Percentiles rank a stretch among this genome's conserved stretches.
phyloP scores from a whole-genome alignment of 1,140 invertebrate species.

The Leucophenga varia region DNA sequence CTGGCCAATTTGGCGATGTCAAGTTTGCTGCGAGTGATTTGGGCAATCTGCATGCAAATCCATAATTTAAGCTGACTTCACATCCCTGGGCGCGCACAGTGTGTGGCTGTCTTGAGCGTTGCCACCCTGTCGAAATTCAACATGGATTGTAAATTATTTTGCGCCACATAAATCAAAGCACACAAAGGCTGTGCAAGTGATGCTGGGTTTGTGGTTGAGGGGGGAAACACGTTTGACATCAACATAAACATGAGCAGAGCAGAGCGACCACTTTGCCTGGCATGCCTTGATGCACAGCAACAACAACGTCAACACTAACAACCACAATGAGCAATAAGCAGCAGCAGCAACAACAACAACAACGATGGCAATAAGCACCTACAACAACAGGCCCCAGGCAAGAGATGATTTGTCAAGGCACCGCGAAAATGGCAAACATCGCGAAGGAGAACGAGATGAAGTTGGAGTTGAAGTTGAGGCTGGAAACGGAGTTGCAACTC shows the following conservation, averaged over 20 bases:
- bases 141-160: conserved; percentile 39
- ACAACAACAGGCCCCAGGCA: conserved; percentile 5
- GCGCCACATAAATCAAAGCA: conserved; percentile 44
- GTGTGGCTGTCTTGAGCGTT: conserved; percentile 8
- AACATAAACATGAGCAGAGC: conserved; percentile 16
- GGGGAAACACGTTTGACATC: background rate
- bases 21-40: conserved; percentile 3
- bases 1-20: conserved; percentile 3
- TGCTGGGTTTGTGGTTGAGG: no score
- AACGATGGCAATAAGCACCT: conserved; percentile 9
- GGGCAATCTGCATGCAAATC: conserved; percentile 11
- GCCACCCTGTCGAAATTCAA: conserved; percentile 14
- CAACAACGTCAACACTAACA: conserved; percentile 14
- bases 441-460: no score
- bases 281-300: conserved; percentile 3
- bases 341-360: conserved; percentile 13
- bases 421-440: conserved; percentile 25
- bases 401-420: conserved; percentile 39
- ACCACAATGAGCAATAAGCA: conserved; percentile 7
- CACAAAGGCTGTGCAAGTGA: no score
- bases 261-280: conserved; percentile 11
- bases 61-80: conserved; percentile 14
- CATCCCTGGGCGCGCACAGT: background rate
- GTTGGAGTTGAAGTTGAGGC: conserved; percentile 15
- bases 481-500: no score